A percentile compares a stretch with the other conserved stretches of the same genome.
Conservation (phyloP, 1,140 invertebrate species). For the Thalassaphorura encarpata region DNA sequence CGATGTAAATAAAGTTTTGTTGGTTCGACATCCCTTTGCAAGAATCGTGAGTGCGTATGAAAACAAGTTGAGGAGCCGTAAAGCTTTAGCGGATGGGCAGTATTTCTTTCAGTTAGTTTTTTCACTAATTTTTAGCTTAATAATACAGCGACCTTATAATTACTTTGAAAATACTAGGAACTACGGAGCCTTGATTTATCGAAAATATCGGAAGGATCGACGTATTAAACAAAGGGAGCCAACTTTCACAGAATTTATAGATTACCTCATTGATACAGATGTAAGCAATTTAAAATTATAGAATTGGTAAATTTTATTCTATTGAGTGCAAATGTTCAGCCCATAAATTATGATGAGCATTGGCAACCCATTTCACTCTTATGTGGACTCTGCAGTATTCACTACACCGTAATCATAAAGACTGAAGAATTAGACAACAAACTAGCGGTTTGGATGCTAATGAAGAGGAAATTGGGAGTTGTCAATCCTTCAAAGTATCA, state of each 20-base stretch:
- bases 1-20: conserved; percentile 17
- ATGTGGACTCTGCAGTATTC: conserved; percentile 20
- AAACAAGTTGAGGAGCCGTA: conserved; percentile 25
- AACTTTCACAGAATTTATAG: conserved; percentile 28
- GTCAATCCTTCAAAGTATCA: background rate
- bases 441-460: background rate
- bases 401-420: conserved; percentile 20
- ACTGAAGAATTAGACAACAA: conserved; percentile 8
- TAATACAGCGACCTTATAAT: background rate
- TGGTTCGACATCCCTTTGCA: conserved; percentile 25
- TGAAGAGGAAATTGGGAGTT: background rate
- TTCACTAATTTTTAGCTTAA: no score
- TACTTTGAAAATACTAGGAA: conserved; percentile 8
- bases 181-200: conserved; percentile 21
- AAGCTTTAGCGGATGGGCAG: conserved; percentile 17
- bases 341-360: conserved; percentile 24
- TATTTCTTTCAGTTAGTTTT: conserved; percentile 25
- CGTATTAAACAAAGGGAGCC: conserved; percentile 25
- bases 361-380: conserved; percentile 26
- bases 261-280: conserved; percentile 24
- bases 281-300: conserved; percentile 12
- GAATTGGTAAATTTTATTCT: background rate
- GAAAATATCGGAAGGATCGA: conserved; percentile 14
- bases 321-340: conserved; percentile 3
- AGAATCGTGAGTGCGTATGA: conserved; percentile 27